These are phyloP conservation scores for Scaptomyza montana DNA, from an alignment of 1,140 invertebrate species.

Conservation along the genomic window DNA sequence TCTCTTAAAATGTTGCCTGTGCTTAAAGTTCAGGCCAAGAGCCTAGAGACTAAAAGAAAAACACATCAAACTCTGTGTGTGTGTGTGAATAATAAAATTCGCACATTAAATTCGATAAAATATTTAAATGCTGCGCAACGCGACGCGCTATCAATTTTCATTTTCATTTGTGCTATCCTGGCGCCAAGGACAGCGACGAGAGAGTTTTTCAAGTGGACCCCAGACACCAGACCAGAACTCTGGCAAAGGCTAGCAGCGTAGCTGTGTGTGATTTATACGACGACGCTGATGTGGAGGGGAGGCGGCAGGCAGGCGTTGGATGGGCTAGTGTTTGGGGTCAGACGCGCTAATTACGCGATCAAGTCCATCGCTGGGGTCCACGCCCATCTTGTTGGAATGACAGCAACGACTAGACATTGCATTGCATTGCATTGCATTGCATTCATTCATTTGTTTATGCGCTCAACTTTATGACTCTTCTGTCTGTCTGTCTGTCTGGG, in stretches of 20 bases:
- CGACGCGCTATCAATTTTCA: slow-evolving; percentile 72
- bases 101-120: slow-evolving; percentile 72
- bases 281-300: background rate
- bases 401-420: slow-evolving; percentile 69
- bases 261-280: slow-evolving; percentile 41
- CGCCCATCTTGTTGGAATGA: background rate
- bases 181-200: slow-evolving; percentile 28
- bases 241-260: slow-evolving; percentile 15
- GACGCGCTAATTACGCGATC: slow-evolving; percentile 81
- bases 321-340: slow-evolving; percentile 51
- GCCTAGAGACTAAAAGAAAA: background rate
- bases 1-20: background rate
- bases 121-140: slow-evolving; percentile 54
- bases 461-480: slow-evolving; percentile 56
- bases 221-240: background rate
- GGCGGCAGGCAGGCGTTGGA: background rate
- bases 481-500: slow-evolving; percentile 46
- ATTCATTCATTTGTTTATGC: background rate
- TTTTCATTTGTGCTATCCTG: slow-evolving; percentile 51
- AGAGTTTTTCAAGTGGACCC: slow-evolving; percentile 45
- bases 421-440: slow-evolving; percentile 73
- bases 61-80: background rate
- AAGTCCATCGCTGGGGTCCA: slow-evolving; percentile 26
- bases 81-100: slow-evolving; percentile 25
- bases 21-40: background rate